Evolutionary conservation across 1,140 invertebrate species (phyloP).

Genomic region (Apocrypta bakeri): DNA sequence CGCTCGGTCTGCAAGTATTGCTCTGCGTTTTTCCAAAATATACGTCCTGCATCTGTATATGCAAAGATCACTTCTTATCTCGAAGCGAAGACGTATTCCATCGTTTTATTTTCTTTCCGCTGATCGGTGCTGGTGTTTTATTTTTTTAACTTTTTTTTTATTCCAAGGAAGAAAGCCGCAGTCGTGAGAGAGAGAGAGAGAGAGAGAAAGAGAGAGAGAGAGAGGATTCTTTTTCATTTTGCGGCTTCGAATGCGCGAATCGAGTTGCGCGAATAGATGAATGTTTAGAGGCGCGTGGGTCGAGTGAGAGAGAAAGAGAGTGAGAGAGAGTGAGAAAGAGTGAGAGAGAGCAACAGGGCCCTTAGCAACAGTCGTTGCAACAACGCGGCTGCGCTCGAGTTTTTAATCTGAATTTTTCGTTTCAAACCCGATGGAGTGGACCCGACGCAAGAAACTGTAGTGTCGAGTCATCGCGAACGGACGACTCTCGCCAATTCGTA

Average conservation of each 20-base stretch:
- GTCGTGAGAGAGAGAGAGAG: too few species aligned
- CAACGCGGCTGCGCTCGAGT: neutral
- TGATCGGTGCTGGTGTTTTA: too few species aligned
- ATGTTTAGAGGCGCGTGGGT: neutral
- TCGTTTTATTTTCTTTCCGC: too few species aligned
- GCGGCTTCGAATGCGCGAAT: neutral
- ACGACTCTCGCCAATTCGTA: too few species aligned
- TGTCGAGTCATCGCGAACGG: neutral
- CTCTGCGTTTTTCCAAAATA: conserved; percentile 32
- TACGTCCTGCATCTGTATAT: neutral
- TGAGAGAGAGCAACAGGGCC: neutral
- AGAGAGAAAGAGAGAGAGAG: too few species aligned
- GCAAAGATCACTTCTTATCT: neutral
- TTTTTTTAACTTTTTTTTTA: too few species aligned
- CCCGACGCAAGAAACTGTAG: too few species aligned
- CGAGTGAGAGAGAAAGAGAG: neutral
- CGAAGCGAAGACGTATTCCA: too few species aligned
- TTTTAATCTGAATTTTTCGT: neutral
- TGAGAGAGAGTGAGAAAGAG: too few species aligned
- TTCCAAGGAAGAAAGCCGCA: too few species aligned
- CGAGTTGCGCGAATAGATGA: neutral
- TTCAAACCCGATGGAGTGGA: too few species aligned
- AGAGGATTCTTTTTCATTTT: neutral
- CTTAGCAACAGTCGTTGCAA: neutral
- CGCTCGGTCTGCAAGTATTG: neutral